These are phyloP conservation scores for Biston betularia DNA, from an alignment of 2,888 invertebrate genomes.

Conservation along the genomic window DNA sequence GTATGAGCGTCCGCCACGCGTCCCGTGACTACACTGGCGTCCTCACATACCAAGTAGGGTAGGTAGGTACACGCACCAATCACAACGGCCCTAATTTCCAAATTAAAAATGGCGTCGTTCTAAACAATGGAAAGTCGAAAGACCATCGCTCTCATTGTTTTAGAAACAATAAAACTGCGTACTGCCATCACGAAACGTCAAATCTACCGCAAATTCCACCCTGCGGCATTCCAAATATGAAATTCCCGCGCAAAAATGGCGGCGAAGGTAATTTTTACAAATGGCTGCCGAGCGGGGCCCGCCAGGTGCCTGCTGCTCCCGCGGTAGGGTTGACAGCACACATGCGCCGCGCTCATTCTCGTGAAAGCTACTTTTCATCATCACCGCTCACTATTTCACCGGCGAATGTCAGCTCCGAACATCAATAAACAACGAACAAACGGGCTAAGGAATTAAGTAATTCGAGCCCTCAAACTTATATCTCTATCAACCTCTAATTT, in stretches of 20 bases:
- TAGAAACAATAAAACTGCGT: conserved; percentile 78
- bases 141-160: conserved; percentile 79
- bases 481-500: conserved; percentile 75
- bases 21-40: conserved; percentile 17
- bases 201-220: conserved; percentile 73
- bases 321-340: conserved; percentile 42
- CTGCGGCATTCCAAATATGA: conserved; percentile 82
- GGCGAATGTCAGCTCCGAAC: neutral
- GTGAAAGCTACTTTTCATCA: conserved; percentile 22
- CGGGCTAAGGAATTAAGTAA: conserved; percentile 58
- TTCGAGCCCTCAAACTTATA: conserved; percentile 60
- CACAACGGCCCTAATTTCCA: conserved; percentile 75
- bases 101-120: conserved; percentile 73
- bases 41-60: conserved; percentile 23
- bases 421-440: conserved; percentile 36
- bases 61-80: conserved; percentile 37
- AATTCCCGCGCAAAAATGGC: conserved; percentile 84
- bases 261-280: conserved; percentile 84
- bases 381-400: conserved; percentile 18
- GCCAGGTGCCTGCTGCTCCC: conserved; percentile 63
- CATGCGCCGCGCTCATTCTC: conserved; percentile 3
- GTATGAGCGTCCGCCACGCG: no score
- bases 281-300: conserved; percentile 79
- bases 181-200: conserved; percentile 78
- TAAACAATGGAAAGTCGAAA: conserved; percentile 74